phyloP scores from a whole-genome alignment of 2,888 invertebrate species.

The Thereva unica region DNA sequence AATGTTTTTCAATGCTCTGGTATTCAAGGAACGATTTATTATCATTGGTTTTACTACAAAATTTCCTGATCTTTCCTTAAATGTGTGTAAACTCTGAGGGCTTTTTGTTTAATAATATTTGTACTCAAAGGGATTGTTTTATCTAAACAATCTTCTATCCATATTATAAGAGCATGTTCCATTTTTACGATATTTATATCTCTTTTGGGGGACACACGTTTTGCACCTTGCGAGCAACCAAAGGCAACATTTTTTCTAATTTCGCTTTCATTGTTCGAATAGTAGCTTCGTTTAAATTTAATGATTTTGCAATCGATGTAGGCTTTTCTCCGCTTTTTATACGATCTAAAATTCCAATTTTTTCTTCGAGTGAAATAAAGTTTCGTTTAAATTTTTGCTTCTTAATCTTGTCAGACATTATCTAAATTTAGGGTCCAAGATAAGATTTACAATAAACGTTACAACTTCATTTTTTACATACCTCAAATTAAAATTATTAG shows the following conservation, averaged over 20 bases:
- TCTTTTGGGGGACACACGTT: slow-evolving; percentile 25
- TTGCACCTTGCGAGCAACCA: slow-evolving; percentile 26
- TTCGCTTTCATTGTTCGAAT: slow-evolving; percentile 13
- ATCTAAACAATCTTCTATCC: slow-evolving; percentile 9
- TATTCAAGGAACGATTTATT: no score
- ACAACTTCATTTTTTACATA: slow-evolving; percentile 7
- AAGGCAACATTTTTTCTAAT: slow-evolving; percentile 11
- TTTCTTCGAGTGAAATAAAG: slow-evolving; percentile 24
- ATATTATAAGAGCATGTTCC: slow-evolving; percentile 38
- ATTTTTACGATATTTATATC: slow-evolving; percentile 42
- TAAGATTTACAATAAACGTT: slow-evolving; percentile 16
- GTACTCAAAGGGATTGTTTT: background rate
- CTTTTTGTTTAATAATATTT: slow-evolving; percentile 6
- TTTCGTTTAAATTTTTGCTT: slow-evolving; percentile 20
- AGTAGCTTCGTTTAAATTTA: slow-evolving; percentile 41
- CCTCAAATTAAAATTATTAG: slow-evolving; percentile 15
- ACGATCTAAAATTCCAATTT: no score
- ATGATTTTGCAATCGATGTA: slow-evolving; percentile 36
- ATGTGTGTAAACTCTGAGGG: no score
- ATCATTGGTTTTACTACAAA: no score
- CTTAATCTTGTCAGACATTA: slow-evolving; percentile 26
- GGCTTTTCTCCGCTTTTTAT: slow-evolving; percentile 34
- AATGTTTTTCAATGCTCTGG: no score
- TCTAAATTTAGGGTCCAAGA: slow-evolving; percentile 20
- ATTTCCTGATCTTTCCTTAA: no score